These are phyloP conservation scores for Esperia sulphurella DNA, from an alignment of 2,888 invertebrate species.

Conservation along the genomic window DNA sequence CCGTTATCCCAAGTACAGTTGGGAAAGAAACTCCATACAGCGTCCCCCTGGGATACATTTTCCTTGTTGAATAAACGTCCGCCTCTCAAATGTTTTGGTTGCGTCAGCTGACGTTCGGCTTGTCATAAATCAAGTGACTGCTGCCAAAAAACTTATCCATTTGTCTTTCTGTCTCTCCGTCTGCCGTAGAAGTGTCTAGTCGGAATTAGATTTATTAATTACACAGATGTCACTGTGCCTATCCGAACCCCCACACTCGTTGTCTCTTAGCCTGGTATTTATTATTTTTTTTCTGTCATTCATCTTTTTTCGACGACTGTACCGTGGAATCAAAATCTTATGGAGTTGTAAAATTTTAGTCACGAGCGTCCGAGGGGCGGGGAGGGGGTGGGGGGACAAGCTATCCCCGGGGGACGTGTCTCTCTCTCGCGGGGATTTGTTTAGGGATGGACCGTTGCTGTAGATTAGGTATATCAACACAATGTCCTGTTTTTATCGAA, in stretches of 20 bases:
- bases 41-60: slow-evolving; percentile 8
- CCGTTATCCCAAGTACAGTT: slow-evolving; percentile 37
- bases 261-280: neutral
- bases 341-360: slow-evolving; percentile 37
- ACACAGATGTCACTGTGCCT: neutral
- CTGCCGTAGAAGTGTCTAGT: slow-evolving; percentile 3
- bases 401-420: slow-evolving; percentile 1
- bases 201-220: slow-evolving; percentile 10
- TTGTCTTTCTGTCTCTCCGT: slow-evolving; percentile 4
- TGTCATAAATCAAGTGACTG: slow-evolving; percentile 11
- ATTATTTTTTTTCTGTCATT: neutral
- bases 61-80: slow-evolving; percentile 10
- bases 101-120: slow-evolving; percentile 5
- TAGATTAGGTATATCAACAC: no score
- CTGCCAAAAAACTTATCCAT: slow-evolving; percentile 5
- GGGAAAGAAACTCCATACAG: slow-evolving; percentile 19
- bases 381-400: slow-evolving; percentile 13
- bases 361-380: slow-evolving; percentile 26
- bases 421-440: neutral
- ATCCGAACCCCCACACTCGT: neutral
- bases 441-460: no score
- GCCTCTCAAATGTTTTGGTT: slow-evolving; percentile 3
- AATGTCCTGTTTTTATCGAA: neutral
- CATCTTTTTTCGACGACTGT: slow-evolving; percentile 7
- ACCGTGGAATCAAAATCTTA: slow-evolving; percentile 18